These are phyloP conservation scores for Hyphantria cunea DNA, from an alignment of 1,140 invertebrate genomes.

Conservation along the genomic window DNA sequence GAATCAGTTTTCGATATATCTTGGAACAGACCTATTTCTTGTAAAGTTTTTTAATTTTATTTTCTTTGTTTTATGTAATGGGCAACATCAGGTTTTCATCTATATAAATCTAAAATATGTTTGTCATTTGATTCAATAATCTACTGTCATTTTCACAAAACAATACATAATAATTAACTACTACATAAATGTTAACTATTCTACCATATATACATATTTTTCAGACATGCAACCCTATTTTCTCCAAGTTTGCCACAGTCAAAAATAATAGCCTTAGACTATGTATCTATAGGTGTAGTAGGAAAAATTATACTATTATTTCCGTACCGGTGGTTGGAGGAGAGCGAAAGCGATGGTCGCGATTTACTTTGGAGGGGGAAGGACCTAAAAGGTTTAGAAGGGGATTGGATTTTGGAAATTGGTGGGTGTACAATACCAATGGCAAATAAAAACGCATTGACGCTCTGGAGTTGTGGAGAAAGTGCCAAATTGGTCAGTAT, in stretches of 20 bases:
- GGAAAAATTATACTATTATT: neutral
- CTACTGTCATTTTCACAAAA: too few relatives aligned
- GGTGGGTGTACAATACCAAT: neutral
- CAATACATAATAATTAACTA: too few relatives aligned
- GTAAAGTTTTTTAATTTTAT: too few relatives aligned
- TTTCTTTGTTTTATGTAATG: too few relatives aligned
- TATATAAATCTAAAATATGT: too few relatives aligned
- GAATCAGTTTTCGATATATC: too few relatives aligned
- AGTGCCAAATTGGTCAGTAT: constrained; percentile 1
- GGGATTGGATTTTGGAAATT: neutral
- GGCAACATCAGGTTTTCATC: too few relatives aligned
- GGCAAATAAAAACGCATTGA: neutral
- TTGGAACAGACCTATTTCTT: too few relatives aligned
- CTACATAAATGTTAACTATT: neutral
- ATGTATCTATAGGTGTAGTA: neutral
- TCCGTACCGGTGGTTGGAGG: neutral
- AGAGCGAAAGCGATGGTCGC: neutral
- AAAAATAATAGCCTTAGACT: neutral
- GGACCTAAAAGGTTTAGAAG: neutral
- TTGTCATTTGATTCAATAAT: too few relatives aligned
- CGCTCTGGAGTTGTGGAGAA: neutral
- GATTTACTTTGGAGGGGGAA: neutral
- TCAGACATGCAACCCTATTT: neutral
- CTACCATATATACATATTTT: neutral
- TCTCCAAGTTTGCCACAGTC: neutral